Evolutionary conservation across 2,888 invertebrate species (phyloP), one percentile per base, ranked within the genome.

Genomic region (Drosophila villosipedis): DNA sequence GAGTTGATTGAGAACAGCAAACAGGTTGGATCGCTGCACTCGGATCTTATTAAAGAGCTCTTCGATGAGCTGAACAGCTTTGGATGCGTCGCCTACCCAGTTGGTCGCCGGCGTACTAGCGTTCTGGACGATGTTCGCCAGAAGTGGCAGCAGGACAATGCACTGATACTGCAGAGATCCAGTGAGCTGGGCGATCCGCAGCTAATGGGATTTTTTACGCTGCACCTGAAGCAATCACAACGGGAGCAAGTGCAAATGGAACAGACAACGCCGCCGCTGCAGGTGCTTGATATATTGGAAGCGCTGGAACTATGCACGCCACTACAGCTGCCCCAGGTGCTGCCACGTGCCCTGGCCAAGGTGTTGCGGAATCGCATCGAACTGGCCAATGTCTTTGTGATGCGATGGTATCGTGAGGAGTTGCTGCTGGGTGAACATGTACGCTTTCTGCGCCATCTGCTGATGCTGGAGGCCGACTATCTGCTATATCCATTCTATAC

Each of bases 381-480:
- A 2, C 92, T 93, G 58, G 94, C 94, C 1, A 94, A 94, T 73
- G 92, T 91, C 72, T 92, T 94, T 77, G 94, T 94, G 1, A 94
- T 94, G 85, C 91, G 93, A 37, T 93, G 94, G 72, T 93, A 94
- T 82, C 91, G 92, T 7, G 88, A 93, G 6, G 94, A 95, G 58
- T 94, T 94, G 77, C 91, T 92, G 71, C 83, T 95, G 9, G 92
- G 93, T 47, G 91, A 91, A 10, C 94, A 94, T 79, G 87, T 95
- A 43, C 92, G 92, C 47, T 92, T 94, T 59, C 93, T 95, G 88
- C 93, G 94, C 37, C 93, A 93, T 43, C 93, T 95, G 25, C 93
- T 94, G 53, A 92, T 95, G 76, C 93, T 95, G 92, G 94, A 94
- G 83, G 93, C 94, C 4, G 94, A 94, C 54, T 94, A 94, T 81